Base-by-base conservation (phyloP, 2,113 vertebrate species). In the Corythoichthys haematopterus region DNA sequence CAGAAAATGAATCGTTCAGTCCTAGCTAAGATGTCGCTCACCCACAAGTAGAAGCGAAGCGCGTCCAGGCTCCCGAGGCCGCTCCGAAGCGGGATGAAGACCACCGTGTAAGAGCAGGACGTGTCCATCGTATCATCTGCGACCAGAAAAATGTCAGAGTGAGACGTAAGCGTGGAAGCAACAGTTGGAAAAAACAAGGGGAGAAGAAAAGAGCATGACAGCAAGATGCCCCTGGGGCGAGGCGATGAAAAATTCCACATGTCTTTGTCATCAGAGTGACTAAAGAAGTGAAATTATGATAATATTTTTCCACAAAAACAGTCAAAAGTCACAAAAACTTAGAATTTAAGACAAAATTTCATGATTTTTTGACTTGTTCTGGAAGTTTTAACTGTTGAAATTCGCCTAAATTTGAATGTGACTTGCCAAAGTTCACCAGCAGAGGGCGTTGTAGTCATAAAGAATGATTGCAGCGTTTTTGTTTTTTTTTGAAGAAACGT, bases 31-130 rank as follows among this genome's bases (percentile, higher is more conserved):
- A 55, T 20, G 5, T 61, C 43, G n/a, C 84, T 86, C 77, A 93
- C 92, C 91, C 88, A 91, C 69, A 90, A 78, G 76, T 89, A 91
- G 88, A 90, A 91, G 68, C 80, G 89, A 28, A 91, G 86, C 0
- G 86, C 89, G 16, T 92, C 89, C 78, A 79, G 80, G 68, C 87
- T 89, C 80, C 72, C 70, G 40, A 91, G 78, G 83, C 81, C 87
- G 72, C 70, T 93, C 85, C 70, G 87, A 15, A 92, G 84, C 2
- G 92, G 92, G 50, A 92, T 72, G 71, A 92, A 83, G 10, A 90
- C 85, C 72, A 92, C 85, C 0, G 86, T 89, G 83, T 93, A 93
- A 74, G 89, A 89, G 65, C 63, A 51, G 28, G 74, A 67, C 66
- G 58, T 38, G 7, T 72, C 40, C 40, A 43, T 43, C 9, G 40